Percentiles rank a stretch among this genome's conserved stretches.
Evolutionary conservation across 2,113 vertebrate genomes (phyloP).

Genomic region (Arizona elegans): DNA sequence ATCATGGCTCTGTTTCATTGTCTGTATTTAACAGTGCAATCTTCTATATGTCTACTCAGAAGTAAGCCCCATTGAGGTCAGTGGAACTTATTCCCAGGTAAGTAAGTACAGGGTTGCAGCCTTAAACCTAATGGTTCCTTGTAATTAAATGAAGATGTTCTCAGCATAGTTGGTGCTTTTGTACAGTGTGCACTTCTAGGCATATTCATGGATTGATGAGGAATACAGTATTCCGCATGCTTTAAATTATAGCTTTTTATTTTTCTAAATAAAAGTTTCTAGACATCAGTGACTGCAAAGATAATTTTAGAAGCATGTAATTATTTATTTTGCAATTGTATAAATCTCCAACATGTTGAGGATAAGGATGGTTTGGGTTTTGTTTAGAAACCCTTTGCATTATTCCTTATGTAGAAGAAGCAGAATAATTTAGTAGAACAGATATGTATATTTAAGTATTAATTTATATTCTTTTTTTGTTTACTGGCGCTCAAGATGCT

Average conservation of each 20-base stretch:
- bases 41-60: neutral
- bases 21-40: conserved; percentile 6
- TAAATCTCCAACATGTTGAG: neutral
- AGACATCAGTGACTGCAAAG: neutral
- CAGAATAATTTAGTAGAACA: neutral
- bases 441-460: neutral
- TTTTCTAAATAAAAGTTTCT: neutral
- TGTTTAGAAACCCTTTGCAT: neutral
- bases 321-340: neutral
- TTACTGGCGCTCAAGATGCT: neutral
- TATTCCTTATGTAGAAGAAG: neutral
- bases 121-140: neutral
- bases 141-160: neutral
- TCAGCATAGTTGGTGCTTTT: neutral
- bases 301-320: neutral
- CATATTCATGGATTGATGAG: neutral
- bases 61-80: conserved; percentile 1
- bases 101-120: neutral
- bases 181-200: neutral
- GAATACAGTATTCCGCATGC: neutral
- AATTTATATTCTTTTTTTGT: neutral
- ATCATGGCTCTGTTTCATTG: neutral
- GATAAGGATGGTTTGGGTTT: neutral
- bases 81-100: neutral
- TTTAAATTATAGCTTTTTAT: neutral